These are phyloP conservation scores for Polyodon spathula DNA, from an alignment of 2,113 vertebrate species.

Conservation along the genomic window DNA sequence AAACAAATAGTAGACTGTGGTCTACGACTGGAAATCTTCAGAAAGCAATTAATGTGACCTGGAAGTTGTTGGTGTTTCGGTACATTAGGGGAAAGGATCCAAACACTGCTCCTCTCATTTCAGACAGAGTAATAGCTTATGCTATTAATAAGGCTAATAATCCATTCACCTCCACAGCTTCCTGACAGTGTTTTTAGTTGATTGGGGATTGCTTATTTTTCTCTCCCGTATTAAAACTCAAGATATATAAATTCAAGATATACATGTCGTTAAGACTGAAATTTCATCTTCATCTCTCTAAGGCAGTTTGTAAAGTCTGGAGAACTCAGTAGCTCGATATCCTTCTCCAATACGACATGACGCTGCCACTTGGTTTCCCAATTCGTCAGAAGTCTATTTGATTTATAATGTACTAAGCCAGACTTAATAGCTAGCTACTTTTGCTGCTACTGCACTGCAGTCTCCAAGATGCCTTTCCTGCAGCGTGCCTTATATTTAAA, in stretches of 20 bases:
- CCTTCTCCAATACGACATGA: conserved; percentile 26
- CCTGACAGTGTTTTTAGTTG: no score
- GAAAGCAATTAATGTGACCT: no score
- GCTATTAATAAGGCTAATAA: no score
- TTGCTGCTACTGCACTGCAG: background rate
- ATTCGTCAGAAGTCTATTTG: conserved; percentile 18
- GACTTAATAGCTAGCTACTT: background rate
- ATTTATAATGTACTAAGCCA: conserved; percentile 14
- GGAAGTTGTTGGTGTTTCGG: no score
- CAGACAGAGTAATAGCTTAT: no score
- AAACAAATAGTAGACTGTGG: no score
- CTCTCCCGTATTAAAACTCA: no score
- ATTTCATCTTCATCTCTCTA: conserved; percentile 7
- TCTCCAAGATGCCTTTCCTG: background rate
- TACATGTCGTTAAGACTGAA: background rate
- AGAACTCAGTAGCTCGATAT: background rate
- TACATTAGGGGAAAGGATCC: no score
- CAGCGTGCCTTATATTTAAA: background rate
- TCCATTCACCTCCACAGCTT: no score
- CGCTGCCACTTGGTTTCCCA: conserved; percentile 17
- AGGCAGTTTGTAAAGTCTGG: background rate
- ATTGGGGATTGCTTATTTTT: no score
- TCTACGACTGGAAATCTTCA: no score
- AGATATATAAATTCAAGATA: conserved; percentile 1
- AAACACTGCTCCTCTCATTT: no score